Percentiles rank a stretch among this genome's conserved stretches.
These are phyloP conservation scores for Enteromius radiatus DNA, from an alignment of 2,797 vertebrate genomes.

Conservation along the genomic window DNA sequence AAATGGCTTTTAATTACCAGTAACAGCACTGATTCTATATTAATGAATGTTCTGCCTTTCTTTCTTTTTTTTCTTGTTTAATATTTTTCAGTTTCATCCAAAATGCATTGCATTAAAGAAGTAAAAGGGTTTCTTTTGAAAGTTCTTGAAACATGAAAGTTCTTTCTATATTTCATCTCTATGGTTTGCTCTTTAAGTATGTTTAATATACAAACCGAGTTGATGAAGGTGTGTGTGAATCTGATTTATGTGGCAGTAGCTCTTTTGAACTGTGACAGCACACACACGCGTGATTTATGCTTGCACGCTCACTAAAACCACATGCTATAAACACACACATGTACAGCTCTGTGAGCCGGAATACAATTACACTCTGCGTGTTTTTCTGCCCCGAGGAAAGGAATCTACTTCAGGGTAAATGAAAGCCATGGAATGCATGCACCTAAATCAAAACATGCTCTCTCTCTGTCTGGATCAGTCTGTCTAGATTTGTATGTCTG, in stretches of 20 bases:
- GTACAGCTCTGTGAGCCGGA: constrained; percentile 11
- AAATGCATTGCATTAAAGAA: background rate
- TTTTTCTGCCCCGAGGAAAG: constrained; percentile 12
- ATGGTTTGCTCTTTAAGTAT: constrained; percentile 12
- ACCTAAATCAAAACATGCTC: constrained; percentile 43
- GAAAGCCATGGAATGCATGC: constrained; percentile 39
- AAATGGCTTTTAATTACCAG: background rate
- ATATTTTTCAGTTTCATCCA: background rate
- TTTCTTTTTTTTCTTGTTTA: background rate
- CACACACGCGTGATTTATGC: constrained; percentile 47
- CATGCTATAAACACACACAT: constrained; percentile 53
- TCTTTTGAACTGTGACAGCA: constrained; percentile 46
- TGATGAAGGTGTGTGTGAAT: constrained; percentile 25
- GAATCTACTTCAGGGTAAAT: constrained; percentile 30
- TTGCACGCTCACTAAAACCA: constrained; percentile 48
- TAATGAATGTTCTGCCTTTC: background rate
- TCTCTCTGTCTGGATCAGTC: background rate
- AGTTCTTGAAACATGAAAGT: background rate
- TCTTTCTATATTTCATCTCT: background rate
- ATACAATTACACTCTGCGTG: constrained; percentile 17
- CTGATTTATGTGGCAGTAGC: constrained; percentile 41
- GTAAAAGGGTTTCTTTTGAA: background rate
- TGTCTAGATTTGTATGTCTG: background rate
- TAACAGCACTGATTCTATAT: background rate
- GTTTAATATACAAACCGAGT: background rate